Percentiles rank a stretch among this genome's conserved stretches.
Conservation (phyloP, 1,140 invertebrate species). For the Contarinia nasturtii region DNA sequence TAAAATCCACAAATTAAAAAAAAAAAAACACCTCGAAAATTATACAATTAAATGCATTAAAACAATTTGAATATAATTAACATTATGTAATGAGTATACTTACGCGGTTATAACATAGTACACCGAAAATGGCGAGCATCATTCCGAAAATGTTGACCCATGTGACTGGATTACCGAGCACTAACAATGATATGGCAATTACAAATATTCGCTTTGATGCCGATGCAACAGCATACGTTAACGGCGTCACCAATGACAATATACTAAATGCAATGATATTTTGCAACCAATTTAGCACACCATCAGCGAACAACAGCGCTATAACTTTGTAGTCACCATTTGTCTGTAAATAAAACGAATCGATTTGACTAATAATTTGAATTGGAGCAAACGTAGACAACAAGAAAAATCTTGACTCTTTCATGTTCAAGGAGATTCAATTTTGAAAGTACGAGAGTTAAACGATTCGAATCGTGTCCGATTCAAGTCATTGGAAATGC, state of each 20-base stretch:
- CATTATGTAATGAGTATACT: too few species aligned
- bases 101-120: conserved; percentile 67
- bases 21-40: too few species aligned
- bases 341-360: conserved; percentile 15
- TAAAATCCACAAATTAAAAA: too few species aligned
- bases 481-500: too few species aligned
- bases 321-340: conserved; percentile 30
- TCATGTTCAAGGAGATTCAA: too few species aligned
- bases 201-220: conserved; percentile 91
- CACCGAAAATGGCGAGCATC: conserved; percentile 75
- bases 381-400: not conserved
- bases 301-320: conserved; percentile 59
- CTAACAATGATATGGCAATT: conserved; percentile 70
- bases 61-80: too few species aligned
- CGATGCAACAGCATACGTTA: conserved; percentile 90
- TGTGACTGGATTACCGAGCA: conserved; percentile 85
- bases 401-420: too few species aligned
- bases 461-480: too few species aligned
- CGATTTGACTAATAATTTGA: not conserved
- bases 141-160: conserved; percentile 76
- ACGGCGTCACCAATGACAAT: conserved; percentile 68
- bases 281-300: conserved; percentile 81
- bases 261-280: conserved; percentile 91
- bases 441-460: not conserved
- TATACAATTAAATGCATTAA: too few species aligned